phyloP scores from a whole-genome alignment of 2,113 vertebrate species.

The Petrocephalus microphthalmus region DNA sequence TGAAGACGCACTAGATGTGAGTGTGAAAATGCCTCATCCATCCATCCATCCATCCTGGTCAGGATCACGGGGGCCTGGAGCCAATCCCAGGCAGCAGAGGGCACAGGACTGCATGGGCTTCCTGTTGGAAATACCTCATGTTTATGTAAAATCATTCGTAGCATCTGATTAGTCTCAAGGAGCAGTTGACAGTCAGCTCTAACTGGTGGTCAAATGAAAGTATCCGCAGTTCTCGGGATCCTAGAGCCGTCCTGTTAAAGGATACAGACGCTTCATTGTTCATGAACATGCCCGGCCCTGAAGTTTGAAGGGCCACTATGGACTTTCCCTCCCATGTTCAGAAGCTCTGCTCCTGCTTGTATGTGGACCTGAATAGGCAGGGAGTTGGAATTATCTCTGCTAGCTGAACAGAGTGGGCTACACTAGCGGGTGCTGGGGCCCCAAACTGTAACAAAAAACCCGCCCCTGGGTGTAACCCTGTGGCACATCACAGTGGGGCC shows the following conservation, averaged over 20 bases:
- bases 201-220: not conserved
- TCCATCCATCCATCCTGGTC: not conserved
- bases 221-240: not conserved
- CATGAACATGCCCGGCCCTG: not conserved
- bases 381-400: conserved; percentile 6
- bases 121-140: not conserved
- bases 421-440: not conserved
- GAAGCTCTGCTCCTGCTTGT: not conserved
- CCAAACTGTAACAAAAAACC: no score
- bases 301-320: not conserved
- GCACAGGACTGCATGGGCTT: not conserved
- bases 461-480: not conserved
- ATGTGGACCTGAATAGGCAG: not conserved
- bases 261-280: not conserved
- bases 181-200: not conserved
- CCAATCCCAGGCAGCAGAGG: not conserved
- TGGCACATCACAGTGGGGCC: conserved; percentile 9
- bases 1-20: not conserved
- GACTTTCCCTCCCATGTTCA: not conserved
- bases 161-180: not conserved
- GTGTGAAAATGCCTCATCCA: not conserved
- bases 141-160: not conserved
- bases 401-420: not conserved
- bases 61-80: not conserved
- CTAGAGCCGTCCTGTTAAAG: not conserved